Conservation (phyloP, 2,797 vertebrate species). For the Acridotheres tristis region DNA sequence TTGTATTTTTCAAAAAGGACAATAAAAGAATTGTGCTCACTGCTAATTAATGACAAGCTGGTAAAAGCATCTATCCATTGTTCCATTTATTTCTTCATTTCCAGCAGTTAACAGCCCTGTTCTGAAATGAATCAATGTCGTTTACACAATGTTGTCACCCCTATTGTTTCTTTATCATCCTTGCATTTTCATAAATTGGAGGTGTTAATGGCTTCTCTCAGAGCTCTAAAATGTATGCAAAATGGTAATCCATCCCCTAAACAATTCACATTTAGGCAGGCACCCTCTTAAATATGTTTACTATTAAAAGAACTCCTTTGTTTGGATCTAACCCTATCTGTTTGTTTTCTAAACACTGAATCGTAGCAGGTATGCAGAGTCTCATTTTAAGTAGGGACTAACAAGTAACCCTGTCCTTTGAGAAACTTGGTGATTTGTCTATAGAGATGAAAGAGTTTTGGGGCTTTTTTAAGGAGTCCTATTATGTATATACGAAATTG, state of each 20-base stretch:
- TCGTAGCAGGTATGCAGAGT: slow-evolving; percentile 43
- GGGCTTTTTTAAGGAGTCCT: neutral
- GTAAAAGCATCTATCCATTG: slow-evolving; percentile 85
- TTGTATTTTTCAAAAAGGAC: slow-evolving; percentile 85
- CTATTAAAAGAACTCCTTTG: slow-evolving; percentile 64
- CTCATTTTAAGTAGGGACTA: slow-evolving; percentile 52
- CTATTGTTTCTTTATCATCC: slow-evolving; percentile 93
- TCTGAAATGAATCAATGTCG: slow-evolving; percentile 87
- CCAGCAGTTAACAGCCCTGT: slow-evolving; percentile 82
- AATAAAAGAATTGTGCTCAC: slow-evolving; percentile 88
- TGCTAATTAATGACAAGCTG: slow-evolving; percentile 93
- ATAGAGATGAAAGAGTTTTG: neutral
- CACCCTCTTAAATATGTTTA: slow-evolving; percentile 63
- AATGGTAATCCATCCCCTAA: slow-evolving; percentile 78
- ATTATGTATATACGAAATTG: neutral
- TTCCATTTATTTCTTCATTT: slow-evolving; percentile 87
- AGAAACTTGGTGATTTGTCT: neutral
- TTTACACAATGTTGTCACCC: slow-evolving; percentile 84
- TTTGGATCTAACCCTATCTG: slow-evolving; percentile 70
- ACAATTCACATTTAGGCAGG: slow-evolving; percentile 79
- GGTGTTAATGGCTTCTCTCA: slow-evolving; percentile 86
- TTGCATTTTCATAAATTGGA: slow-evolving; percentile 93
- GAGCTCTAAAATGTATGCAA: slow-evolving; percentile 77
- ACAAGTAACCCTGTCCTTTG: slow-evolving; percentile 29
- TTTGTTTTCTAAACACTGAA: slow-evolving; percentile 75